phyloP scores from a whole-genome alignment of 2,888 invertebrate species.

The Carcina quercana region DNA sequence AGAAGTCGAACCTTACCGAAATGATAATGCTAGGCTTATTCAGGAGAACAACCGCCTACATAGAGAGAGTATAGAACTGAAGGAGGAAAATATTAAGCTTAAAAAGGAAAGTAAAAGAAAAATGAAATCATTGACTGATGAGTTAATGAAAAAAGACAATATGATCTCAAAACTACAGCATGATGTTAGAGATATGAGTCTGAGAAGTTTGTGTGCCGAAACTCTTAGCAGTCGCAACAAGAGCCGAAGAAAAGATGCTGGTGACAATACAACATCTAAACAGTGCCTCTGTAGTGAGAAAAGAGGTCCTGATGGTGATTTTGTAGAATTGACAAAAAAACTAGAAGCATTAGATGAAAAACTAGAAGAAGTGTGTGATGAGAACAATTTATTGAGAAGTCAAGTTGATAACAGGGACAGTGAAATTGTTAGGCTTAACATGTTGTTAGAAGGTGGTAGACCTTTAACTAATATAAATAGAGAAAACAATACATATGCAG shows the following conservation, averaged over 20 bases:
- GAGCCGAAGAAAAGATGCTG: conserved; percentile 46
- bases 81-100: conserved; percentile 77
- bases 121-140: conserved; percentile 76
- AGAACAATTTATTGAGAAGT: conserved; percentile 47
- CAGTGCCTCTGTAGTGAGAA: conserved; percentile 42
- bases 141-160: conserved; percentile 71
- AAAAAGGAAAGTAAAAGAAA: conserved; percentile 76
- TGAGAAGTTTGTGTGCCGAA: conserved; percentile 60
- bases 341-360: conserved; percentile 58
- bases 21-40: conserved; percentile 84
- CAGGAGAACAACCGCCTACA: conserved; percentile 85
- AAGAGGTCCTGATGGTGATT: conserved; percentile 54
- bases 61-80: conserved; percentile 76
- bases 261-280: conserved; percentile 26
- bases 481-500: conserved; percentile 77
- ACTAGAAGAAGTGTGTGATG: conserved; percentile 49
- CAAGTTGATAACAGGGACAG: conserved; percentile 75
- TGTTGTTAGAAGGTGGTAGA: conserved; percentile 82
- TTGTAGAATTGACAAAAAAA: conserved; percentile 55
- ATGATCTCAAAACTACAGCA: conserved; percentile 56
- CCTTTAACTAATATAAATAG: conserved; percentile 76
- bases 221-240: conserved; percentile 61
- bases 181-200: conserved; percentile 55
- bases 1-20: conserved; percentile 85
- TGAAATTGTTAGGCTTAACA: conserved; percentile 81